Percentiles rank a stretch among this genome's conserved stretches.
Conservation (phyloP, 2,797 vertebrate genomes). For the Falco biarmicus region DNA sequence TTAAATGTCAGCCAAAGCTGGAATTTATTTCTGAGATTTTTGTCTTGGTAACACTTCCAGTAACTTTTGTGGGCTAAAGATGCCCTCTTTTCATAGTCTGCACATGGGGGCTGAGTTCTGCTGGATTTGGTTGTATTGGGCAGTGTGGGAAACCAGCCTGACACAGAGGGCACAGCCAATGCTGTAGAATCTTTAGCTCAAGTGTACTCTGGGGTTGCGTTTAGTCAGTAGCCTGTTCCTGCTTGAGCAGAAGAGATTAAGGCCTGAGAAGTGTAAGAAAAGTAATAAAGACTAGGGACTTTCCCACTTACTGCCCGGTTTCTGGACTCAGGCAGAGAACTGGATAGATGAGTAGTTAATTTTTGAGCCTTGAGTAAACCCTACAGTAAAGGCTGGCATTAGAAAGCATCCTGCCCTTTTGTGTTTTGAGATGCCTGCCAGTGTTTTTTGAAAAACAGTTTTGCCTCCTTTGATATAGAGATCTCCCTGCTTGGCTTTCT, state of each 20-base stretch:
- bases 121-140: neutral
- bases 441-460: neutral
- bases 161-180: fast-evolving
- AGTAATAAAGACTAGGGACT: neutral
- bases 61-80: neutral
- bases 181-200: neutral
- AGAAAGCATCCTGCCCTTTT: neutral
- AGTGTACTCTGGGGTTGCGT: neutral
- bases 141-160: neutral
- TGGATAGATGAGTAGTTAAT: neutral
- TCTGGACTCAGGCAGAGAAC: neutral
- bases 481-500: neutral
- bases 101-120: neutral
- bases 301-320: neutral
- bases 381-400: neutral
- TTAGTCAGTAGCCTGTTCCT: neutral
- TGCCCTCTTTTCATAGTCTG: neutral
- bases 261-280: slow-evolving; percentile 78
- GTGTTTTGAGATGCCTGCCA: neutral
- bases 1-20: neutral
- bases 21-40: neutral
- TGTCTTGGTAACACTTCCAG: neutral
- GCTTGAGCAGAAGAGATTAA: slow-evolving; percentile 1
- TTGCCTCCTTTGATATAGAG: neutral
- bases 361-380: neutral